A percentile compares a stretch with the other conserved stretches of the same genome.
These are phyloP conservation scores for Petrolisthes cinctipes DNA, from an alignment of 2,888 invertebrate species.

Conservation along the genomic window DNA sequence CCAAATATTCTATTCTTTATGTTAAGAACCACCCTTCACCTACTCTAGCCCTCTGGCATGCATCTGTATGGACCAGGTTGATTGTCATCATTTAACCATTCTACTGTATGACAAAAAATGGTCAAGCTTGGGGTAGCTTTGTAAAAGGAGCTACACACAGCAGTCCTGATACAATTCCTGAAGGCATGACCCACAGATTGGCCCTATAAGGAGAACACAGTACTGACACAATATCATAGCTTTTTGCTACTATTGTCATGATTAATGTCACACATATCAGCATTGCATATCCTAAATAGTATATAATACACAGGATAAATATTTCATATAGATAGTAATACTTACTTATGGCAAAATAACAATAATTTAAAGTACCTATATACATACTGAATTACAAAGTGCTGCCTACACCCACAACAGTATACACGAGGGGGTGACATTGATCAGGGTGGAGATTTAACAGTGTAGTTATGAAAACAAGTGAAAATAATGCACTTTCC, in stretches of 20 bases:
- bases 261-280: constrained; percentile 56
- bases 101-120: constrained; percentile 45
- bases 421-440: constrained; percentile 55
- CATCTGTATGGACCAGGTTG: constrained; percentile 58
- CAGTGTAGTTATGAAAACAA: too few relatives aligned
- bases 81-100: constrained; percentile 59
- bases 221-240: constrained; percentile 29
- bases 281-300: constrained; percentile 62
- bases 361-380: constrained; percentile 63
- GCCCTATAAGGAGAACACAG: constrained; percentile 45
- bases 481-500: too few relatives aligned
- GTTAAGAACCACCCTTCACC: constrained; percentile 1
- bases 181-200: constrained; percentile 47
- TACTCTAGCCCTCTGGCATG: constrained; percentile 33
- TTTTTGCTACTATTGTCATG: constrained; percentile 57
- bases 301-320: constrained; percentile 62
- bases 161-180: constrained; percentile 36
- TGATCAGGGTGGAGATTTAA: constrained; percentile 23
- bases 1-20: constrained; percentile 5
- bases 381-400: constrained; percentile 60
- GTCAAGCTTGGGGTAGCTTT: constrained; percentile 55
- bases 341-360: constrained; percentile 63
- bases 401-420: constrained; percentile 59
- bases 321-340: constrained; percentile 60
- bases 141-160: constrained; percentile 43